Evolutionary conservation across 1,140 invertebrate species (phyloP).

Genomic region (Calosoma granatense): DNA sequence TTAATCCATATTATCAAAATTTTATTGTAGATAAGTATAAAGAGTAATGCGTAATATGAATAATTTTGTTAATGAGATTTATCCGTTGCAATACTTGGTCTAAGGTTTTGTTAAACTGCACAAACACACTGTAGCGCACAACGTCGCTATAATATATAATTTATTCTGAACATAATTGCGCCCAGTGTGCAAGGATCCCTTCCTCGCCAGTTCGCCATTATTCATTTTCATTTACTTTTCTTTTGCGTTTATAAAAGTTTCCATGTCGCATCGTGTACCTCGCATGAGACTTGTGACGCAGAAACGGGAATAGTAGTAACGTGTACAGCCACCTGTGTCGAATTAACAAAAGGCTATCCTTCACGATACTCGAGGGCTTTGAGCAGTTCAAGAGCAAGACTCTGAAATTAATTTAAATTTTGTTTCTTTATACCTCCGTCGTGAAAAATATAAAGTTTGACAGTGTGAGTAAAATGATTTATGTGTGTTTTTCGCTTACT

Average conservation of each 20-base stretch:
- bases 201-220: not conserved
- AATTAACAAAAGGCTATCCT: conserved; percentile 2
- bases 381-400: not conserved
- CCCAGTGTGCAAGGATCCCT: not conserved
- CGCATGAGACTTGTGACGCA: not conserved
- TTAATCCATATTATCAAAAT: too few species aligned
- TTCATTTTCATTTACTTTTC: conserved; percentile 8
- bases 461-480: not conserved
- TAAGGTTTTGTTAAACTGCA: not conserved
- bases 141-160: not conserved
- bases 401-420: not conserved
- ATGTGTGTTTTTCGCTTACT: not conserved
- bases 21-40: too few species aligned
- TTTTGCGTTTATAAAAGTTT: not conserved
- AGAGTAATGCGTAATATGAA: too few species aligned
- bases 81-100: too few species aligned
- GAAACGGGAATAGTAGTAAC: not conserved
- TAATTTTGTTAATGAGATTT: too few species aligned
- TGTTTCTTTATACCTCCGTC: not conserved
- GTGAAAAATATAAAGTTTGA: conserved; percentile 1
- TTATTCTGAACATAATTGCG: not conserved
- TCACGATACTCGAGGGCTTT: not conserved
- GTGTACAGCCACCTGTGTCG: not conserved
- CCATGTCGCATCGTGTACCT: not conserved
- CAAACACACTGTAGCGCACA: not conserved